A percentile compares a stretch with the other conserved stretches of the same genome.
Conservation (phyloP, 1,140 invertebrate species). For the Popillia japonica region DNA sequence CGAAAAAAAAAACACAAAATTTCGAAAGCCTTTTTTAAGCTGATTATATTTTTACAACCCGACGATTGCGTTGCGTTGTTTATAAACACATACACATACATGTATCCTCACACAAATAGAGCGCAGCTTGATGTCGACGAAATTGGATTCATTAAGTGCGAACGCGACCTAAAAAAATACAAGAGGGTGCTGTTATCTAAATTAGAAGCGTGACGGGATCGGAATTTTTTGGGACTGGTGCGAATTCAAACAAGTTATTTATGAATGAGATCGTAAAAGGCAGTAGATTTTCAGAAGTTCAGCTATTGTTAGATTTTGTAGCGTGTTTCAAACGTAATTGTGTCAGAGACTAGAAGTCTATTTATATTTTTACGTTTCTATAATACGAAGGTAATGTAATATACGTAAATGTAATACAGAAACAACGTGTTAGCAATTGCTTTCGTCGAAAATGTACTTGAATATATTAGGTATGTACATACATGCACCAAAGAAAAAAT, state of each 20-base stretch:
- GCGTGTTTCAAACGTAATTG: too few relatives aligned
- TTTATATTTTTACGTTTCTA: too few relatives aligned
- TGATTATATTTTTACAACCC: conserved; percentile 16
- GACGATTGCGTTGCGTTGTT: conserved; percentile 5
- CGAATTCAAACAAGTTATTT: not conserved
- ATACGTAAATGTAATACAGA: too few relatives aligned
- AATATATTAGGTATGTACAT: too few relatives aligned
- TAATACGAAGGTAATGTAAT: too few relatives aligned
- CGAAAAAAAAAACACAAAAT: not conserved
- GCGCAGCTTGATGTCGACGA: not conserved
- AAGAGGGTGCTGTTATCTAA: not conserved
- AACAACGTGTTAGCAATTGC: too few relatives aligned
- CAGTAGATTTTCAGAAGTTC: not conserved
- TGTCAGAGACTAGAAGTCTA: too few relatives aligned
- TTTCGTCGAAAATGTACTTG: too few relatives aligned
- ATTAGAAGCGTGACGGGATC: not conserved
- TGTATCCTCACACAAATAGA: not conserved
- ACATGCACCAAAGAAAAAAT: too few relatives aligned
- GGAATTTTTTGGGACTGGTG: not conserved
- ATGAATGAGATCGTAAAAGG: not conserved
- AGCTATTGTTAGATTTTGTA: too few relatives aligned
- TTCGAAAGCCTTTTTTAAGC: conserved; percentile 10
- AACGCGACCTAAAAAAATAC: conserved; percentile 11
- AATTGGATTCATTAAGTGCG: conserved; percentile 13
- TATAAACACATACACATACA: not conserved